These are phyloP conservation scores for Lasiurus borealis DNA, from an alignment of 2,113 vertebrate genomes.

Conservation along the genomic window DNA sequence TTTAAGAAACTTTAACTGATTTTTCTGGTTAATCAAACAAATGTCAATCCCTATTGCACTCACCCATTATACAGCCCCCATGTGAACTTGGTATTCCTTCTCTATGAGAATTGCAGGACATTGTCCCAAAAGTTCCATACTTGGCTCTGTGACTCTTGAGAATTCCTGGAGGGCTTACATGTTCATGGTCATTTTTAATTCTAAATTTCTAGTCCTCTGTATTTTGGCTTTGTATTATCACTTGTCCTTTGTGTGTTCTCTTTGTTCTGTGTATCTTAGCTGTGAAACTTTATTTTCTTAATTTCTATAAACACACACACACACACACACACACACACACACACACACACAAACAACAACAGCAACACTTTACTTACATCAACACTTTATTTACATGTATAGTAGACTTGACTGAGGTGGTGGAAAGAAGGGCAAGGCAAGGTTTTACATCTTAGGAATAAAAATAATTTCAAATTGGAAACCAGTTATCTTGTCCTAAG, in stretches of 20 bases:
- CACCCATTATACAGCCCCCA: background rate
- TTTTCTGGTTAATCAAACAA: background rate
- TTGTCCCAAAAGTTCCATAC: background rate
- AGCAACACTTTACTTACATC: background rate
- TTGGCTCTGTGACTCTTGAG: background rate
- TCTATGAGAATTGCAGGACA: background rate
- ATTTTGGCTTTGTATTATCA: background rate
- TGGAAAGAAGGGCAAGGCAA: background rate
- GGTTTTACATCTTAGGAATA: background rate
- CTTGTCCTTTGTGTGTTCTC: background rate
- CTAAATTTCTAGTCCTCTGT: background rate
- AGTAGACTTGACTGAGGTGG: background rate
- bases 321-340: too few species aligned
- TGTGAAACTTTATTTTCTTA: conserved; percentile 18
- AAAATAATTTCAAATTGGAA: conserved; percentile 42
- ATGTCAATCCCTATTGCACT: background rate
- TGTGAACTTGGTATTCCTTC: background rate
- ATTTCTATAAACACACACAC: background rate
- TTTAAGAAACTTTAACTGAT: background rate
- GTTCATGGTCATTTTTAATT: background rate
- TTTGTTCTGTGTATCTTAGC: background rate
- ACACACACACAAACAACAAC: too few species aligned
- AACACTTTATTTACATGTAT: background rate
- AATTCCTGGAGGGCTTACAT: background rate
- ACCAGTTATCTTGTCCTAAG: background rate